Base-by-base conservation (phyloP, 2,113 vertebrate genomes). In the Anser brachyrhynchus region DNA sequence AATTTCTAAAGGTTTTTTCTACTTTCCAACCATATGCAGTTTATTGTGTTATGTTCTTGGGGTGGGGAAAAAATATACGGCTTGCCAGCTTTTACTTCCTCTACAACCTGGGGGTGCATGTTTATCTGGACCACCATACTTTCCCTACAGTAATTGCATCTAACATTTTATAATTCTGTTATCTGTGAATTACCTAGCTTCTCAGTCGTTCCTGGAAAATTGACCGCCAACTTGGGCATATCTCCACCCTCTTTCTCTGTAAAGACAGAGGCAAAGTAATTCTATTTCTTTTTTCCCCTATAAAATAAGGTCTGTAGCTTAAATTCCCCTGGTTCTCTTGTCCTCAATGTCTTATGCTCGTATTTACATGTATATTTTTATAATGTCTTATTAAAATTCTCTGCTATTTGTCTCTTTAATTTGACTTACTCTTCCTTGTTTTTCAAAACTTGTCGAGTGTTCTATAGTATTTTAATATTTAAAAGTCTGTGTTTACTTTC, bases 201-300 rank as follows among this genome's bases (percentile, higher is more conserved):
- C 93, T 98, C 97, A 57, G 90, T 96, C 23, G 96, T 97, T 96
- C 97, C 97, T 20, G 97, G 97, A 90, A 97, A 98, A 98, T 97
- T 97, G 97, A 98, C 96, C 96, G 90, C 96, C 37, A 98, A 92
- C 96, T 98, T 98, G 97, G 87, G 97, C 96, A 98, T 96, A 97
- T 98, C 98, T 97, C 97, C 97, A 83, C 93, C 96, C 93, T 98
- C 98, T 97, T 98, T 97, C 97, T 98, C 97, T 98, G 98, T 95
- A 98, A 97, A 98, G 97, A 98, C 95, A 98, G 96, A 98, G 96
- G 97, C 95, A 97, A 92, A 97, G 62, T 70, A 90, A 97, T 97
- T 95, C 97, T 77, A 69, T 65, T 76, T 93, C 86, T 93, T 96
- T 97, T 95, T 65, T 97, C 87, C 95, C 84, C 91, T 94, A 86